Evolutionary conservation across 2,113 vertebrate species (phyloP).

Genomic region (Colistium nudipinnis): DNA sequence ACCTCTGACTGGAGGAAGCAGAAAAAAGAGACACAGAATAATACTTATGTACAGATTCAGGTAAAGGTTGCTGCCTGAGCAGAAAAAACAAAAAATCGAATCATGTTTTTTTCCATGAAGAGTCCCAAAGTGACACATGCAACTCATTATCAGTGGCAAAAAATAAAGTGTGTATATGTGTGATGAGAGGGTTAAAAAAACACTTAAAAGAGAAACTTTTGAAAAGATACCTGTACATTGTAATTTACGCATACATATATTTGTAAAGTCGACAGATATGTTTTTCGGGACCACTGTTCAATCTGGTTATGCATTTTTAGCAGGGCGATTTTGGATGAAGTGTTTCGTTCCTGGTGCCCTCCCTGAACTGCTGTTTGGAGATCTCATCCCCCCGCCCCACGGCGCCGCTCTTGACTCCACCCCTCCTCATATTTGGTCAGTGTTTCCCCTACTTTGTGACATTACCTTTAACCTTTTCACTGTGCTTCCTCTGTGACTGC

Average conservation of each 20-base stretch:
- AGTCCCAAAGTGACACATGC: constrained; percentile 77
- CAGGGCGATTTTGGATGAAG: constrained; percentile 43
- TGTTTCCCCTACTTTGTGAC: constrained; percentile 53
- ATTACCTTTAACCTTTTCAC: constrained; percentile 72
- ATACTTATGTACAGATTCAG: constrained; percentile 78
- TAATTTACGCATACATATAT: constrained; percentile 79
- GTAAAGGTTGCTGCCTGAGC: constrained; percentile 68
- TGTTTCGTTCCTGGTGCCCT: constrained; percentile 45
- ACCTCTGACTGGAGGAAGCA: constrained; percentile 65
- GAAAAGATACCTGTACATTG: constrained; percentile 74
- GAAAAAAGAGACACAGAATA: constrained; percentile 60
- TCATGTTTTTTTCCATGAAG: constrained; percentile 62
- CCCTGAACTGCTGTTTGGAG: constrained; percentile 47
- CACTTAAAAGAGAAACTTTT: constrained; percentile 54
- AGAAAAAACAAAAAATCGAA: constrained; percentile 55
- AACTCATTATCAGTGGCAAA: constrained; percentile 71
- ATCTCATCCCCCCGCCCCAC: constrained; percentile 25
- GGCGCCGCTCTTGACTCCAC: constrained; percentile 17
- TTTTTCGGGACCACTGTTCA: constrained; percentile 69
- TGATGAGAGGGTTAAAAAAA: constrained; percentile 59
- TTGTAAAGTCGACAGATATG: constrained; percentile 68
- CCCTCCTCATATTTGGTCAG: constrained; percentile 40
- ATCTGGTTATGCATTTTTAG: constrained; percentile 53
- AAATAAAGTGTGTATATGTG: constrained; percentile 65
- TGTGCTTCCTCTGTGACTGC: constrained; percentile 76